These are phyloP conservation scores for Girardinichthys multiradiatus DNA, from an alignment of 2,113 vertebrate species.

Conservation along the genomic window DNA sequence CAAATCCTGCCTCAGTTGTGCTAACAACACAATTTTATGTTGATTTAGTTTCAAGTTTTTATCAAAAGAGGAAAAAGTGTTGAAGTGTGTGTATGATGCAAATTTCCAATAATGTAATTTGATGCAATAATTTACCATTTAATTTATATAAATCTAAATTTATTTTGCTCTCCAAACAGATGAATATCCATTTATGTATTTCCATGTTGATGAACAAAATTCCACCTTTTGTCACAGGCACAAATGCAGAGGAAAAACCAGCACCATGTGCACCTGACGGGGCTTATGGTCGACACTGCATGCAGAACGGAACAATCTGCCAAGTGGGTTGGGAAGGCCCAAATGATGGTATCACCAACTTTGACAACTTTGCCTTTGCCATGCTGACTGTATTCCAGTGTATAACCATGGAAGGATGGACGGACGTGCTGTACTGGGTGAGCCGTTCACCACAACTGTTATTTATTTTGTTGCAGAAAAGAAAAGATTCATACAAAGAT, in stretches of 20 bases:
- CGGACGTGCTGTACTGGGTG: constrained; percentile 98
- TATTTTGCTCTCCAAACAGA: neutral
- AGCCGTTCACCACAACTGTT: constrained; percentile 73
- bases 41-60: neutral
- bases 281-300: constrained; percentile 90
- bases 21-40: neutral
- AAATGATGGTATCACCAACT: constrained; percentile 98
- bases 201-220: neutral
- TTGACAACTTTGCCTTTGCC: constrained; percentile 99
- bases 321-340: constrained; percentile 92
- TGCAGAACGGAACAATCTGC: constrained; percentile 86
- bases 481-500: constrained; percentile 36
- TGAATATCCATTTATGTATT: neutral
- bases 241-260: constrained; percentile 85
- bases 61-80: neutral
- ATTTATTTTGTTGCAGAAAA: neutral
- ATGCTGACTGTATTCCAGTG: constrained; percentile 99
- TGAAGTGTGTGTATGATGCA: neutral
- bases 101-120: neutral
- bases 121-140: no score
- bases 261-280: constrained; percentile 89
- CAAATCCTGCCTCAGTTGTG: constrained; percentile 1
- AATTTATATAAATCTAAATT: neutral
- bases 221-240: constrained; percentile 43
- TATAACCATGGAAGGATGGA: constrained; percentile 99